Percentiles rank a stretch among this genome's conserved stretches.
Conservation (phyloP, 2,888 invertebrate species). For the Aphelenchoides bicaudatus region DNA sequence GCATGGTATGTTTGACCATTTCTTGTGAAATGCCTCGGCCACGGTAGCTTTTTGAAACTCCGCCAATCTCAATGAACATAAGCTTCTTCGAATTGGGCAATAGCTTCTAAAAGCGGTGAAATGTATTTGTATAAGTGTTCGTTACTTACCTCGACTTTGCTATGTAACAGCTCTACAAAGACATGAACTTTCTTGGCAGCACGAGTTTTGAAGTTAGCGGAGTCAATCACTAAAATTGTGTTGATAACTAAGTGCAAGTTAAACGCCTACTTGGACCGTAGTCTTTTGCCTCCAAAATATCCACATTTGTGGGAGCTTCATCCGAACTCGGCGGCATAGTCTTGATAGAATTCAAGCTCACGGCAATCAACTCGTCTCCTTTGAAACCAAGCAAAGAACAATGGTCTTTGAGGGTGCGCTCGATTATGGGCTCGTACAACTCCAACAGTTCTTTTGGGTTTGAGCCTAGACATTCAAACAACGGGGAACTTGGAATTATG, state of each 20-base stretch:
- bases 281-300: not conserved
- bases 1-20: constrained; percentile 10
- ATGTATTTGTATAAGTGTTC: too few relatives aligned
- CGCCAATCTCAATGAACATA: constrained; percentile 14
- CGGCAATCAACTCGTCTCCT: constrained; percentile 16
- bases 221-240: constrained; percentile 6
- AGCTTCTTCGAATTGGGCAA: constrained; percentile 9
- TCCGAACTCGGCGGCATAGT: not conserved
- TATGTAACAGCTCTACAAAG: not conserved
- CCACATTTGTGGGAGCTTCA: not conserved
- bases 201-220: not conserved
- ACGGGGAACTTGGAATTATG: not conserved
- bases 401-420: constrained; percentile 13
- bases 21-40: constrained; percentile 6
- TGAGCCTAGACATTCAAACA: constrained; percentile 5
- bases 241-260: not conserved
- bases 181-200: constrained; percentile 18
- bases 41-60: constrained; percentile 7
- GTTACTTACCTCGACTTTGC: constrained; percentile 11
- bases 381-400: constrained; percentile 12
- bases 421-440: constrained; percentile 10
- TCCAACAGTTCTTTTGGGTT: constrained; percentile 14
- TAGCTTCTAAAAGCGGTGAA: too few relatives aligned
- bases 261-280: not conserved
- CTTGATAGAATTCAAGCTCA: constrained; percentile 8